Conservation (phyloP, 2,888 invertebrate species). For the Melanotus villosus region DNA sequence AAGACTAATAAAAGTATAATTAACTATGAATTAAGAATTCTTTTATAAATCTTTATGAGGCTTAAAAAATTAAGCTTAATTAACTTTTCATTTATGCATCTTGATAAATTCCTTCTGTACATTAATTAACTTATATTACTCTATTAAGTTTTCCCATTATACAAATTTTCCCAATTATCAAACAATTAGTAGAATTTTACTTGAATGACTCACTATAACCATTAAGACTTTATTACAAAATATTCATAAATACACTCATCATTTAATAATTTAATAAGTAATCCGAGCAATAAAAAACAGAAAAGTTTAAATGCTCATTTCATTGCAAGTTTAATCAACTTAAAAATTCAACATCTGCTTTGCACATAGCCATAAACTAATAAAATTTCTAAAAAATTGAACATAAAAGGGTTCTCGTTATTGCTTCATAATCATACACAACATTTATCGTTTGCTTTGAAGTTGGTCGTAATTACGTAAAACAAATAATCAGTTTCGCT, state of each 20-base stretch:
- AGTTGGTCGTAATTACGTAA: conserved; percentile 28
- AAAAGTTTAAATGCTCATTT: too few species aligned
- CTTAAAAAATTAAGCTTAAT: too few species aligned
- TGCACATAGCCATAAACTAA: conserved; percentile 3
- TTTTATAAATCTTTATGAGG: too few species aligned
- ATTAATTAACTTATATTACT: conserved; percentile 3
- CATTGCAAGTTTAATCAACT: too few species aligned
- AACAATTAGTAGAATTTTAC: neutral
- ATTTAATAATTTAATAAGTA: conserved; percentile 5
- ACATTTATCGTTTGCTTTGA: conserved; percentile 27
- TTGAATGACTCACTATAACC: neutral
- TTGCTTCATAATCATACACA: neutral
- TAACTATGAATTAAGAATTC: too few species aligned
- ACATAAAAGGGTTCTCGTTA: conserved; percentile 11
- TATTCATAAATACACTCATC: neutral
- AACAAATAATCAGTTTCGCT: conserved; percentile 31
- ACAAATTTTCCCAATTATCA: conserved; percentile 1
- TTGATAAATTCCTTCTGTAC: too few species aligned
- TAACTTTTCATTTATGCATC: too few species aligned
- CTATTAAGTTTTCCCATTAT: neutral
- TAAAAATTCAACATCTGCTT: too few species aligned
- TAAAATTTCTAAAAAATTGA: neutral
- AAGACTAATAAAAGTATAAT: too few species aligned
- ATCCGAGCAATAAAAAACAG: too few species aligned
- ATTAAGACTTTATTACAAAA: conserved; percentile 1